phyloP scores from a whole-genome alignment of 2,888 invertebrate genomes.

The Heliconius hortense region DNA sequence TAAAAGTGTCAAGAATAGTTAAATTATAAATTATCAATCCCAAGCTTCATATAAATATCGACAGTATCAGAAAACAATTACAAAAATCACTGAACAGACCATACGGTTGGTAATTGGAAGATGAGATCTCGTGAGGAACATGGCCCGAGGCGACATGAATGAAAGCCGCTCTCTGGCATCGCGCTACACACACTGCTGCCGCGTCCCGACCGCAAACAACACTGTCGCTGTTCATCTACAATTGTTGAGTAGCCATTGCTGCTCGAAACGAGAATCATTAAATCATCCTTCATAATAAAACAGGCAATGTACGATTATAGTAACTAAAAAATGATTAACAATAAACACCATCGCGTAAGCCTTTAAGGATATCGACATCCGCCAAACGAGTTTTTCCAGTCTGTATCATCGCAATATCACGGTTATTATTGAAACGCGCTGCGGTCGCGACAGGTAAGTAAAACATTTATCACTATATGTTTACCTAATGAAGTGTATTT shows the following conservation, averaged over 20 bases:
- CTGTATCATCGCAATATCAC: constrained; percentile 82
- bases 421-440: constrained; percentile 80
- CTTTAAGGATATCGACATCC: constrained; percentile 81
- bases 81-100: constrained; percentile 68
- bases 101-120: constrained; percentile 77
- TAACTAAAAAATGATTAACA: constrained; percentile 42
- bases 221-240: constrained; percentile 30
- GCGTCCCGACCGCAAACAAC: constrained; percentile 54
- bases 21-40: constrained; percentile 25
- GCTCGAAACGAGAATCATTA: constrained; percentile 10
- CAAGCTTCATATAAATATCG: constrained; percentile 48
- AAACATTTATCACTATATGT: constrained; percentile 77
- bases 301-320: constrained; percentile 50
- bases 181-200: constrained; percentile 58
- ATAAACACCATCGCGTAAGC: constrained; percentile 56
- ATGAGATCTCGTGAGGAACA: constrained; percentile 78
- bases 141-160: constrained; percentile 80
- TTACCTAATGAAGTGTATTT: constrained; percentile 54
- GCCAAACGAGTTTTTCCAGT: constrained; percentile 81
- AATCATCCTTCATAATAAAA: background rate
- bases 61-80: constrained; percentile 67
- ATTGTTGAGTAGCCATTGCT: constrained; percentile 52
- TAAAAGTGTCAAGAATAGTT: background rate
- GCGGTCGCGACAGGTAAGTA: constrained; percentile 79
- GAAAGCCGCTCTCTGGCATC: constrained; percentile 76